Conservation (phyloP, 2,113 vertebrate genomes). For the Dolichotis patagonum region DNA sequence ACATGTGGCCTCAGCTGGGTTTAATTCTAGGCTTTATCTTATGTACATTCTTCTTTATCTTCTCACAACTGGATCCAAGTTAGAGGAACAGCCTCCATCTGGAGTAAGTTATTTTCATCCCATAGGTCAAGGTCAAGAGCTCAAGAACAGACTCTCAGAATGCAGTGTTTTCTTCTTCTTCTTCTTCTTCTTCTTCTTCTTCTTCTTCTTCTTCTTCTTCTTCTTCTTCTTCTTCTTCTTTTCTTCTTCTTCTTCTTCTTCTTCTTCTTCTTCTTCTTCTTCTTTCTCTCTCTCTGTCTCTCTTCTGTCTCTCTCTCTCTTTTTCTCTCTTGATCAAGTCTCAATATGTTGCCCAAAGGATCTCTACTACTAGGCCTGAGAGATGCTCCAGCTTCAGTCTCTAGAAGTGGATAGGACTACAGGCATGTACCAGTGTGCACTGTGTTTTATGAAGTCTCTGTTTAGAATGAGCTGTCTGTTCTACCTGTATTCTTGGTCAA, state of each 20-base stretch:
- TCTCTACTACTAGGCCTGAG: not conserved
- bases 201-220: no score
- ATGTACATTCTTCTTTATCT: not conserved
- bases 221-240: no score
- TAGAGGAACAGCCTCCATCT: not conserved
- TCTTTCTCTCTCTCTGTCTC: no score
- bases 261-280: no score
- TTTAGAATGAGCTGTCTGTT: not conserved
- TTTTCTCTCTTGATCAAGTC: not conserved
- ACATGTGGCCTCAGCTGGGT: not conserved
- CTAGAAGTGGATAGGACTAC: not conserved
- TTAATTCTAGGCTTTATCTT: not conserved
- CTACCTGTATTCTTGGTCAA: not conserved
- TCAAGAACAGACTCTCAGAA: not conserved
- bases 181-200: no score
- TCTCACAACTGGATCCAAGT: no score
- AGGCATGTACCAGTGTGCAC: not conserved
- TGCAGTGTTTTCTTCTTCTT: not conserved
- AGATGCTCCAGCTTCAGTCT: not conserved
- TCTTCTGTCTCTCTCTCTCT: no score
- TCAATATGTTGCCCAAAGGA: not conserved
- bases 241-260: no score
- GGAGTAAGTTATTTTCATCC: not conserved
- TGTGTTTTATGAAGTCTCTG: not conserved
- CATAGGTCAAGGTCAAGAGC: not conserved